Conservation (phyloP, 2,113 vertebrate species). For the Cyprinodon tularosa region DNA sequence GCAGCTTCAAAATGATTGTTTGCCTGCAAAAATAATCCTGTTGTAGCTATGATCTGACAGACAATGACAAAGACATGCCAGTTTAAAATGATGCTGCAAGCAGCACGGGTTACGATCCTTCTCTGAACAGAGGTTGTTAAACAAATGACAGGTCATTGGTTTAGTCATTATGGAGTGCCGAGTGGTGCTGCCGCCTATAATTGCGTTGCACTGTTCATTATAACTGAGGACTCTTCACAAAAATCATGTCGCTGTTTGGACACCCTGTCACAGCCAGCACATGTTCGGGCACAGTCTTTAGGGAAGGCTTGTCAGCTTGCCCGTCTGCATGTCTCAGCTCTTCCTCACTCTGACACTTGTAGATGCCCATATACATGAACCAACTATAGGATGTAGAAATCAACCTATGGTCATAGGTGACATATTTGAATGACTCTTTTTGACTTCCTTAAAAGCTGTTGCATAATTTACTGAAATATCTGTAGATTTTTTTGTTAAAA, state of each 20-base stretch:
- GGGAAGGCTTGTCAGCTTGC: conserved; percentile 45
- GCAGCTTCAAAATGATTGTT: conserved; percentile 38
- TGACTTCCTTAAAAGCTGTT: neutral
- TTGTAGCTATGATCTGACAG: conserved; percentile 45
- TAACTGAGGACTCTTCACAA: conserved; percentile 57
- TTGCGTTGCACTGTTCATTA: conserved; percentile 60
- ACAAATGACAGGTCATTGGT: conserved; percentile 62
- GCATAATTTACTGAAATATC: neutral
- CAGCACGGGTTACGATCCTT: conserved; percentile 24
- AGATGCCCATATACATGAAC: conserved; percentile 2
- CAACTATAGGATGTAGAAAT: neutral
- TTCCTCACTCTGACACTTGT: conserved; percentile 11
- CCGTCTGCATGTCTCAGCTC: conserved; percentile 8
- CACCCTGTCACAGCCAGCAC: conserved; percentile 60
- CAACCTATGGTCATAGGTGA: neutral
- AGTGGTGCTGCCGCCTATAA: conserved; percentile 37
- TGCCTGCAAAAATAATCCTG: conserved; percentile 17
- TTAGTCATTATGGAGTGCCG: conserved; percentile 46
- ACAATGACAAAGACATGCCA: conserved; percentile 45
- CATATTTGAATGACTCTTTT: neutral
- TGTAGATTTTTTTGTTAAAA: neutral
- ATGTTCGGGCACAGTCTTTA: conserved; percentile 43
- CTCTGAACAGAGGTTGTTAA: conserved; percentile 44
- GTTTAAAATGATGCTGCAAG: conserved; percentile 28
- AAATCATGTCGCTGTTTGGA: conserved; percentile 61